A percentile compares a stretch with the other conserved stretches of the same genome.
Evolutionary conservation across 53 echinoderm and acorn worm species (phyloP).

Genomic region (Henricia sp.): DNA sequence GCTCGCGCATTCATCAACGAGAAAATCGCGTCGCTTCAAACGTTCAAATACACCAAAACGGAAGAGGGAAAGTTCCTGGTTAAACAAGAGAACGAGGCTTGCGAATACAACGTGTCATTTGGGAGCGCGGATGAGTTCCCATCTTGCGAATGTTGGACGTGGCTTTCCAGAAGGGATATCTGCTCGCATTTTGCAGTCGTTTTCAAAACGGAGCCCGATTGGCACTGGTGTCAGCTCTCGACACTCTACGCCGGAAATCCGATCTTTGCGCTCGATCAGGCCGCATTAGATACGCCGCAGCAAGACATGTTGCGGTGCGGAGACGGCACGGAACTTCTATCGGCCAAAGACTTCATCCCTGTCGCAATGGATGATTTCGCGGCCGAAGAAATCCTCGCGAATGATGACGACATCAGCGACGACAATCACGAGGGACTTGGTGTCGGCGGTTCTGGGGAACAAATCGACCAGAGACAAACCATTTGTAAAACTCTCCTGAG

Average conservation of each 20-base stretch:
- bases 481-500: constrained; percentile 20
- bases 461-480: constrained; percentile 22
- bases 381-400: constrained; percentile 25
- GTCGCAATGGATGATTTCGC: constrained; percentile 42
- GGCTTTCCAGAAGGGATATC: constrained; percentile 46
- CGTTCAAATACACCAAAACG: neutral
- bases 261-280: constrained; percentile 62
- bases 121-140: constrained; percentile 62
- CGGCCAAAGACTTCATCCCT: neutral
- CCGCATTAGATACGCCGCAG: neutral
- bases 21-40: neutral
- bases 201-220: constrained; percentile 46
- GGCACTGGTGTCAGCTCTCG: constrained; percentile 70
- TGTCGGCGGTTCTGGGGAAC: neutral
- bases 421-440: neutral
- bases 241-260: constrained; percentile 61
- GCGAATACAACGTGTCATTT: constrained; percentile 37
- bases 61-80: constrained; percentile 56
- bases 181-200: constrained; percentile 73
- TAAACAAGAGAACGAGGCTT: constrained; percentile 6
- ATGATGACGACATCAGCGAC: neutral
- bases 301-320: constrained; percentile 30
- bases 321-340: neutral
- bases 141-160: constrained; percentile 61
- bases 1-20: constrained; percentile 21